Base-by-base conservation (phyloP, 2,888 invertebrate genomes). In the Dilophus febrilis region DNA sequence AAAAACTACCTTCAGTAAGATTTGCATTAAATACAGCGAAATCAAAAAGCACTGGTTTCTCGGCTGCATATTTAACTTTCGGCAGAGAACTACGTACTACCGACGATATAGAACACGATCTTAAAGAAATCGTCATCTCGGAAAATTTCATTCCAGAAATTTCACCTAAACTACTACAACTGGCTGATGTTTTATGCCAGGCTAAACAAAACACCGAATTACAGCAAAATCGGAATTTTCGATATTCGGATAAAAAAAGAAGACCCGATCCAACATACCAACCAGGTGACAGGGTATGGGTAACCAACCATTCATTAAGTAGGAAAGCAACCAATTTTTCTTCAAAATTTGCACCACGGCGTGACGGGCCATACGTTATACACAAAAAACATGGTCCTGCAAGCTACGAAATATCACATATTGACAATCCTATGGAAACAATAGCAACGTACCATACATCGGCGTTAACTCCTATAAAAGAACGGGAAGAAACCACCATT, bases 21-120 rank as follows among this genome's bases (percentile, higher is more conserved):
- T 63, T 59, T 38, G 55, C 58, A 0, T 55, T 60, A 51, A 62
- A 61, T 34, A 51, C 55, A 0, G 49, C 51, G 1, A 31, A 22
- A 8, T 51, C 52, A 30, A 44, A 48, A 33, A 43, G 46, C 7
- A 58, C 58, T 3, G 50, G 52, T 2, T 47, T 43, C 26, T 47
- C 54, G 2, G 48, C 58, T 4, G 56, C 58, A 0, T 57, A 47
- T 29, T 35, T 58, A 2, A 58, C 53, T 16, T 55, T 54, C 35
- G 59, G 51, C 0, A 40, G 58, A 37, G 56, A 60, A 42, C 34
- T 60, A 1, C 43, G 58, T n/a, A 52, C 53, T 1, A 37, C 49
- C 1, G 50, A 51, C 41, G 58, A 58, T 26, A 49, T 51, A 7
- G 30, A 44, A 6, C 45, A 48, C 31, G 54, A 57, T 40, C 33